Conservation (phyloP, 2,113 vertebrate genomes). For the Empidonax traillii region DNA sequence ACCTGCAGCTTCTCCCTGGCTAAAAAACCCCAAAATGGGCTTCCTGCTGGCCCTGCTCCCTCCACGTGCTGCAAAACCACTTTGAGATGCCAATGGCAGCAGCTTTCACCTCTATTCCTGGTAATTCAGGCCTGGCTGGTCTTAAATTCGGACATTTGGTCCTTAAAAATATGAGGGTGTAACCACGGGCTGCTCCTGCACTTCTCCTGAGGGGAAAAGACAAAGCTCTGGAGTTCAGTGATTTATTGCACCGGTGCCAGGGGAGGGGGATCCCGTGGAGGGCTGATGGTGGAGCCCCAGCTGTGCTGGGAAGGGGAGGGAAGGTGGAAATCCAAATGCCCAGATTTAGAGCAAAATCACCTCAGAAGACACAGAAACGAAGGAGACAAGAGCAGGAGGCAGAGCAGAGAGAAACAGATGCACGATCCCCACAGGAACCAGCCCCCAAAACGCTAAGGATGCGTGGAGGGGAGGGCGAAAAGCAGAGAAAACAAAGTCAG, state of each 20-base stretch:
- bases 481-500: neutral
- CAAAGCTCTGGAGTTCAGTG: neutral
- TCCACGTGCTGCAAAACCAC: neutral
- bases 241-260: fast-evolving
- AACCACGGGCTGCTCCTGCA: neutral
- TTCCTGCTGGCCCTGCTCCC: no score
- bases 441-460: neutral
- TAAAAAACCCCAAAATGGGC: neutral
- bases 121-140: neutral
- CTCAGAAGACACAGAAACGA: neutral
- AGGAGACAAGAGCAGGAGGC: neutral
- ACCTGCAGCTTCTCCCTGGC: neutral
- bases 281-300: neutral
- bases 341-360: neutral
- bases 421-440: neutral
- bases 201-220: neutral
- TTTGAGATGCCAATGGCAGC: neutral
- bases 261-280: fast-evolving
- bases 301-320: fast-evolving
- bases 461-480: neutral
- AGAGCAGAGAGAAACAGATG: conserved; percentile 1
- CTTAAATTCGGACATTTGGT: neutral
- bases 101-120: fast-evolving
- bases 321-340: neutral
- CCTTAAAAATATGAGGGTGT: neutral